Evolutionary conservation across 2,888 invertebrate species (phyloP).

Genomic region (Sphinx pinastri): DNA sequence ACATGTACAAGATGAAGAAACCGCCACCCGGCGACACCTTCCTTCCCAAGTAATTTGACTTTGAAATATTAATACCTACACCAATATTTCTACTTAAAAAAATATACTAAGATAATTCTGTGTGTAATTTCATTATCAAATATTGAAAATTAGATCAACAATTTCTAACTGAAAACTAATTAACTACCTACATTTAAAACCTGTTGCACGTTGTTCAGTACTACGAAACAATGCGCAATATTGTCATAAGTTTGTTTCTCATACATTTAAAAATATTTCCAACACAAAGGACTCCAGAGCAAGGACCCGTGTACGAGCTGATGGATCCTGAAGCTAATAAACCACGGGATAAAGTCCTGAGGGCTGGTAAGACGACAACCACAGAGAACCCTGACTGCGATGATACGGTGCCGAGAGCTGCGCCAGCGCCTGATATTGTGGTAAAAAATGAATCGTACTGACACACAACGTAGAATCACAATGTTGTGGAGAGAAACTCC

Average conservation of each 20-base stretch:
- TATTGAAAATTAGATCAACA: no score
- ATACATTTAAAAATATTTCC: not conserved
- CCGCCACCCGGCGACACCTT: constrained; percentile 67
- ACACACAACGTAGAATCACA: no score
- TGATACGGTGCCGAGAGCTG: constrained; percentile 41
- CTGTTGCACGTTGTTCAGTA: no score
- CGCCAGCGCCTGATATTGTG: constrained; percentile 61
- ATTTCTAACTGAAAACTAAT: no score
- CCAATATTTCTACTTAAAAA: no score
- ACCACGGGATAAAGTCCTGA: constrained; percentile 48
- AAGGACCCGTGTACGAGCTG: constrained; percentile 70
- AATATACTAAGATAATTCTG: no score
- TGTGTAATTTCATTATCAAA: no score
- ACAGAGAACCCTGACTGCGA: constrained; percentile 46
- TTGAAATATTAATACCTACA: not conserved
- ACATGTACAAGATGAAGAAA: constrained; percentile 82
- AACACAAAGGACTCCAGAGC: constrained; percentile 46
- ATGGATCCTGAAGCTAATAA: constrained; percentile 46
- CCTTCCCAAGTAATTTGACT: constrained; percentile 57
- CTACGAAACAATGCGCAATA: no score
- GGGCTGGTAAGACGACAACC: constrained; percentile 47
- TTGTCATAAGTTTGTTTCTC: no score
- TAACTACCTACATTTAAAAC: no score
- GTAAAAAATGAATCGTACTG: constrained; percentile 43
- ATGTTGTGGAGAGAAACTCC: no score